Evolutionary conservation across 2,888 invertebrate species (phyloP).

Genomic region (Cephus nigrinus): DNA sequence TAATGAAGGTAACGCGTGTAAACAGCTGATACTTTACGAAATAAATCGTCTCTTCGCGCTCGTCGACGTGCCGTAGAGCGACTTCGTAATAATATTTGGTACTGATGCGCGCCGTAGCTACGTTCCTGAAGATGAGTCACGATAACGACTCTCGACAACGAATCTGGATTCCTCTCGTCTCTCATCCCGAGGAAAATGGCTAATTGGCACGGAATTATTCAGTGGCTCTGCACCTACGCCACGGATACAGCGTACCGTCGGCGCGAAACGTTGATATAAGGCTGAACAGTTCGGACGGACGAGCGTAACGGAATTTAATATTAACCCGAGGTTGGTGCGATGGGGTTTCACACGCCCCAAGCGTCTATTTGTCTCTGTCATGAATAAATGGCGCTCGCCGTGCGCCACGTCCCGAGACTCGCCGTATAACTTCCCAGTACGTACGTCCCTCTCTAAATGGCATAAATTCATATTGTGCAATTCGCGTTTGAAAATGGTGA

Average conservation of each 20-base stretch:
- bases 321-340: conserved; percentile 10
- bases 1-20: neutral
- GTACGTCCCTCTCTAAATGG: conserved; percentile 15
- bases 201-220: conserved; percentile 2
- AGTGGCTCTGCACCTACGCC: neutral
- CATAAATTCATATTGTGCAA: conserved; percentile 2
- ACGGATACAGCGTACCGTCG: neutral
- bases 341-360: conserved; percentile 31
- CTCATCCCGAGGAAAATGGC: neutral
- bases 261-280: neutral
- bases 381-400: conserved; percentile 43
- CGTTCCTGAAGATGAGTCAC: neutral
- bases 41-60: neutral
- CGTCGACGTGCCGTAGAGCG: neutral
- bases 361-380: conserved; percentile 53
- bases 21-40: neutral
- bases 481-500: conserved; percentile 1
- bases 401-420: conserved; percentile 27
- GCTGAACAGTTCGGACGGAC: neutral
- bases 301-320: conserved; percentile 12
- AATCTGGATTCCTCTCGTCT: neutral
- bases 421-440: conserved; percentile 20
- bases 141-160: conserved; percentile 2
- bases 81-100: neutral
- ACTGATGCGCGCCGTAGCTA: neutral